phyloP scores from a whole-genome alignment of 2,113 vertebrate genomes.

The Chaenogobius annularis region DNA sequence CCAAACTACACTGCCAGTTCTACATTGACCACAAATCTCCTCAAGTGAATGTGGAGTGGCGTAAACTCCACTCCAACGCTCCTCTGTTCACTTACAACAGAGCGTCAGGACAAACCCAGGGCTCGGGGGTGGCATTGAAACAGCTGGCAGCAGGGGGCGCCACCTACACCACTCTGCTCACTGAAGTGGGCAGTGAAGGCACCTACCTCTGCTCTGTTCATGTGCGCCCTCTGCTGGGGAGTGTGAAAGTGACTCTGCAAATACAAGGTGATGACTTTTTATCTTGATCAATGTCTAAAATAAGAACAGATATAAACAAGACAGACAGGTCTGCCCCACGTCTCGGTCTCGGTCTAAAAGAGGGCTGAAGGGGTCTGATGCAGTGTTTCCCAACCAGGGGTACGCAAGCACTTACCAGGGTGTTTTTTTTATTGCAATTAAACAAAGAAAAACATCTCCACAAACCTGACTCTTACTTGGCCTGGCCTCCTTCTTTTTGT shows the following conservation, averaged over 20 bases:
- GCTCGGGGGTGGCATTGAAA: conserved; percentile 40
- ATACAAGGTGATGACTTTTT: conserved; percentile 64
- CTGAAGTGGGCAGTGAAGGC: conserved; percentile 61
- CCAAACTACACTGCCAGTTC: conserved; percentile 74
- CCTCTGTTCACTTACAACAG: conserved; percentile 59
- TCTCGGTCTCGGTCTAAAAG: too few relatives aligned
- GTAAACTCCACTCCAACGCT: conserved; percentile 32
- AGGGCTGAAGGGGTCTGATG: too few relatives aligned
- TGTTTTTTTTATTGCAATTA: too few relatives aligned
- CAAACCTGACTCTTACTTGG: too few relatives aligned
- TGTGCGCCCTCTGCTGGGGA: conserved; percentile 61
- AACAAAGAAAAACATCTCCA: too few relatives aligned
- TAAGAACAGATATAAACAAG: too few relatives aligned
- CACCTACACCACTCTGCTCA: conserved; percentile 55
- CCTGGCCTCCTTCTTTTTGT: too few relatives aligned
- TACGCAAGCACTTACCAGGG: too few relatives aligned
- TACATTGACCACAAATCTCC: conserved; percentile 63
- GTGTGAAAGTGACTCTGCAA: conserved; percentile 53
- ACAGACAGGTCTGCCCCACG: too few relatives aligned
- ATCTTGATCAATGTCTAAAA: not conserved
- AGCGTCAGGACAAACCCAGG: conserved; percentile 31
- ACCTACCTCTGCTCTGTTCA: conserved; percentile 65
- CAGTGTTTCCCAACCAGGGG: too few relatives aligned
- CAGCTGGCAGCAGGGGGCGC: conserved; percentile 63
- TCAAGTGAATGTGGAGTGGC: conserved; percentile 59